Conservation (phyloP, 2,797 vertebrate species). For the Brachymystax lenok region DNA sequence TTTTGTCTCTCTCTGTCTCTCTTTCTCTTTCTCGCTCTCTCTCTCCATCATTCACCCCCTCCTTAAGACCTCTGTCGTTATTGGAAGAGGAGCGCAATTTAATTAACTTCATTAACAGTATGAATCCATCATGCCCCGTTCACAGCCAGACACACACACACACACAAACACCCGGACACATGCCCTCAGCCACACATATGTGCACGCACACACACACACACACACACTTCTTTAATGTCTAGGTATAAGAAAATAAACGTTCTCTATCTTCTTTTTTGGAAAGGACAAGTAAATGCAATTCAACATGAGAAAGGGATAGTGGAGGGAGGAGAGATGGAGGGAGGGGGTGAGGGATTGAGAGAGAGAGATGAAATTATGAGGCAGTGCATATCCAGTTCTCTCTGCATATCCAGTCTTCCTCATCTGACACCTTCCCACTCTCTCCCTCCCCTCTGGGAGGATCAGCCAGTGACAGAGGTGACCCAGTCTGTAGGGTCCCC, state of each 20-base stretch:
- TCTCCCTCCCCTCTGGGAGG: not conserved
- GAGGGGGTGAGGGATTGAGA: not conserved
- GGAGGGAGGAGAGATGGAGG: slow-evolving; percentile 39
- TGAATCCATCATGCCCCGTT: slow-evolving; percentile 54
- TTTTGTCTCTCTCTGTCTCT: too few species aligned
- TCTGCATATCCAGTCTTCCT: too few species aligned
- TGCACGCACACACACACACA: not conserved
- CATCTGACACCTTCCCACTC: not conserved
- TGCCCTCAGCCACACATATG: too few species aligned
- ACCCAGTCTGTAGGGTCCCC: not conserved
- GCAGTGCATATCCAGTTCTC: too few species aligned
- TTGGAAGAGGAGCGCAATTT: slow-evolving; percentile 59
- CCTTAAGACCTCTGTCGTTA: slow-evolving; percentile 56
- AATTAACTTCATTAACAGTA: slow-evolving; percentile 65
- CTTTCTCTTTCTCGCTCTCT: not conserved
- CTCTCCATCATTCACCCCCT: slow-evolving; percentile 47
- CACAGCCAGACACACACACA: not conserved
- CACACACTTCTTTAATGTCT: not conserved
- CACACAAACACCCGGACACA: not conserved
- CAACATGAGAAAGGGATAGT: slow-evolving; percentile 30
- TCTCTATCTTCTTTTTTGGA: slow-evolving; percentile 12
- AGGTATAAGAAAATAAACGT: not conserved
- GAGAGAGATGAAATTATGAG: too few species aligned
- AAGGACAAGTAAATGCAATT: slow-evolving; percentile 33
- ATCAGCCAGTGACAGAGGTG: not conserved